Evolutionary conservation across 2,797 vertebrate genomes (phyloP).

Genomic region (Periparus ater): DNA sequence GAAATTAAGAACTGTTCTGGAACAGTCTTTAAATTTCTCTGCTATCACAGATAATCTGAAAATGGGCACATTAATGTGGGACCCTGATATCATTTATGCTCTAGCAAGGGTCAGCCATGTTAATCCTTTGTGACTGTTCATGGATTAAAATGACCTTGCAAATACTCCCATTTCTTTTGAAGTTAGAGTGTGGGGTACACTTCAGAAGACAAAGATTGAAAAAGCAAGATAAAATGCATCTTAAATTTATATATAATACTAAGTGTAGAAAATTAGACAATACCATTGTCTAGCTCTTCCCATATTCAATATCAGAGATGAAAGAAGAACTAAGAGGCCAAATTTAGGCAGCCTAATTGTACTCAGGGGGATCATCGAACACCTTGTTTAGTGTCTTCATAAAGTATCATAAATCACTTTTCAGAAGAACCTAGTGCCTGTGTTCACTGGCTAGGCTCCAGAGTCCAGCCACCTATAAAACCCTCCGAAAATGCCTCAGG

Average conservation of each 20-base stretch:
- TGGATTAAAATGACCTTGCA: neutral
- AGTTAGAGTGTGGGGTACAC: neutral
- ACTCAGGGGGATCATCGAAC: neutral
- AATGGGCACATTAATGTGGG: neutral
- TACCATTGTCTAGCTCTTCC: neutral
- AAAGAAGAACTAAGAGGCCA: neutral
- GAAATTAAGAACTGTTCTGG: neutral
- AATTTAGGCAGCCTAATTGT: neutral
- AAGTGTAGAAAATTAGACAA: slow-evolving; percentile 1
- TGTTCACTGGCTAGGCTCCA: neutral
- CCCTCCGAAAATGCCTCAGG: neutral
- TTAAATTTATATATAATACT: neutral
- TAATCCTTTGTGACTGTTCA: neutral
- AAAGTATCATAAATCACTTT: neutral
- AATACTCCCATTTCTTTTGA: neutral
- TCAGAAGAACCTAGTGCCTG: slow-evolving; percentile 1
- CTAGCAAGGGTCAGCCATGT: neutral
- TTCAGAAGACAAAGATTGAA: neutral
- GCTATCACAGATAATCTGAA: neutral
- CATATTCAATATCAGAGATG: neutral
- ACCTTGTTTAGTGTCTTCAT: neutral
- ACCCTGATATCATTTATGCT: neutral
- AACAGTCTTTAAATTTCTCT: neutral
- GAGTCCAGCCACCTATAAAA: neutral
- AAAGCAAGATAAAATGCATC: neutral